Base-by-base conservation (phyloP, 2,888 invertebrate genomes). In the Microctonus aethiopoides region DNA sequence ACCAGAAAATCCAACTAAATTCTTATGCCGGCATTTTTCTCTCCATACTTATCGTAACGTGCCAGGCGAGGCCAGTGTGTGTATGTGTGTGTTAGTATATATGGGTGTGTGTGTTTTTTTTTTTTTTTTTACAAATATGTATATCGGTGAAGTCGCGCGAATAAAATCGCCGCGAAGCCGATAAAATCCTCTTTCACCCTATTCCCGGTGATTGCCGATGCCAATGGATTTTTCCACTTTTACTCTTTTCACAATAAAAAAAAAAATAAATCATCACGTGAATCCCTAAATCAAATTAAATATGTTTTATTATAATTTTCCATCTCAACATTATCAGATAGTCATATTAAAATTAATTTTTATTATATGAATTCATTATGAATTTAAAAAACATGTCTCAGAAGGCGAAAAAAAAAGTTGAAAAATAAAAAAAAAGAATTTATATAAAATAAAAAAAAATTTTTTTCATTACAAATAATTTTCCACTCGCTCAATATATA, bases 161-260 rank as follows among this genome's bases (percentile, higher is more conserved):
- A 46, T 59, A 56, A 67, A 67, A 57, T 67, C 57, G 57, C 41
- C 39, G 26, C 24, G 24, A 26, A 65, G 59, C 66, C 66, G 59
- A 67, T 67, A 67, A 67, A 67, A 67, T 46, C 46, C 66, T 57
- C 41, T 57, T 57, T 32, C 66, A 29, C 46, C 46, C 66, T 36
- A 46, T 46, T 46, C 16, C 46, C 16, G 16, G 9, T 56, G 39
- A 59, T 59, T 51, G 66, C 51, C 66, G 46, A 59, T 67, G 13
- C 16, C 59, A 34, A 57, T 59, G 46, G 51, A 34, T 67, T 67
- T 67, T 67, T 59, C 34, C 59, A 32, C n/a, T n/a, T 24, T 67
- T 67, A 34, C 22, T 67, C 1, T 41, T n/a, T n/a, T 41, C 36
- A n/a, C n/a, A n/a, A n/a, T 5, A 29, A 29, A 5, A 29, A 29